Base-by-base conservation (phyloP, 1,140 invertebrate genomes). In the Asobara japonica region DNA sequence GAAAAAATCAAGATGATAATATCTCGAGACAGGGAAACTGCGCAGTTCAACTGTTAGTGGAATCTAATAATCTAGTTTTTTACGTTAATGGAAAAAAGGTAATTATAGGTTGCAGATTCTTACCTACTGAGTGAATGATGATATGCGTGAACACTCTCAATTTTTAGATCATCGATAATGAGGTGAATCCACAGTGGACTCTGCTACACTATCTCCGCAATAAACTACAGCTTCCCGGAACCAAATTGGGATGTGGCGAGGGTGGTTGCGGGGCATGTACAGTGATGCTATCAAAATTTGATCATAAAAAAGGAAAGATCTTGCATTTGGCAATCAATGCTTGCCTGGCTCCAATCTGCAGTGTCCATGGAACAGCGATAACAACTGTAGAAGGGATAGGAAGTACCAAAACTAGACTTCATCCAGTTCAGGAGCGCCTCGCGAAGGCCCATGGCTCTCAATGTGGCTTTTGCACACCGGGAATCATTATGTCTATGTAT, bases 401-500 rank as follows among this genome's bases (percentile, higher is more conserved):
- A 11, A 94, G 90, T 48, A 92, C 90, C 6, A 91, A 88, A 84
- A 92, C 90, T 0, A 90, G 88, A 41, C 82, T 96, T 20, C 94
- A 97, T 87, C 93, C 95, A 0, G 92, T 94, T 10, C 95, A 97
- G 88, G 94, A 97, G 82, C 88, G 95, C 76, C 91, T 97, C 61
- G 94, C 95, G 0, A 94, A 94, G 88, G 89, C 94, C 4, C 95
- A 97, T 80, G 96, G 96, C 0, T 95, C 94, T 0, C 95, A 97
- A 87, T 97, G 96, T 82, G 95, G 95, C 4, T 97, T 96, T 83
- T 97, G 95, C 76, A 96, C 95, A 3, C 95, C 96, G 2, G 95
- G 95, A 13, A 96, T 97, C 65, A 94, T 97, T 0, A 97, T 97
- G 96, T 97, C 95, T 3, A 97, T 97, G 96, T 97, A 97, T 77